Evolutionary conservation across 2,888 invertebrate species (phyloP).

Genomic region (Trisateles emortualis): DNA sequence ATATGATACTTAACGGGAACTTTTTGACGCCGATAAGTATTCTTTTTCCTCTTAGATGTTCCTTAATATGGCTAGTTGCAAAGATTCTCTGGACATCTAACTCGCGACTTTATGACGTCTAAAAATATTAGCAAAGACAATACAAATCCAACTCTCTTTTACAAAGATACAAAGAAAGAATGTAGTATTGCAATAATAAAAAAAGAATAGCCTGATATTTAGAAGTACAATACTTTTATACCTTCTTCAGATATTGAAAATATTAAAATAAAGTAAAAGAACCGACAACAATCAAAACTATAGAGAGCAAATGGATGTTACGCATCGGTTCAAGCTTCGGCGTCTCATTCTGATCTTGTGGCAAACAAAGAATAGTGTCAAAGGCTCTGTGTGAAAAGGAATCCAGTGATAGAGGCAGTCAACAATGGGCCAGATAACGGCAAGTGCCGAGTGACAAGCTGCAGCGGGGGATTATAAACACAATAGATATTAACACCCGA

Average conservation of each 20-base stretch:
- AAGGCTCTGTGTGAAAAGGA: conserved; percentile 84
- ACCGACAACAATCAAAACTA: conserved; percentile 60
- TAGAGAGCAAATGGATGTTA: conserved; percentile 67
- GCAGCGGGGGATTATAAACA: conserved; percentile 31
- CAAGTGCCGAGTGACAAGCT: conserved; percentile 41
- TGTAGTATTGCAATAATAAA: conserved; percentile 5
- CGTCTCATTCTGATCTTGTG: conserved; percentile 82
- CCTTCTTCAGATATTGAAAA: conserved; percentile 24
- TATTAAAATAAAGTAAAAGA: conserved; percentile 49
- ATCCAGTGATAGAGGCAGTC: conserved; percentile 86
- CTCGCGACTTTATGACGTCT: too few species aligned
- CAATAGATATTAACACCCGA: too few species aligned
- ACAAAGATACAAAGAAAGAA: too few species aligned
- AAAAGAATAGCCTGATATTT: conserved; percentile 2
- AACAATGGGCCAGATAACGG: conserved; percentile 81
- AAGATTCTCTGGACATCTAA: too few species aligned
- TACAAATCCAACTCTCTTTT: too few species aligned
- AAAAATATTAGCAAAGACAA: too few species aligned
- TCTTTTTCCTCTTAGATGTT: too few species aligned
- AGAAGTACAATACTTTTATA: conserved; percentile 3
- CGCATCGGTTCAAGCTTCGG: conserved; percentile 76
- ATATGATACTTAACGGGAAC: too few species aligned
- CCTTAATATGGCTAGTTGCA: too few species aligned
- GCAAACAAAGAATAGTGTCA: conserved; percentile 83
- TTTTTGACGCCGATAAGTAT: too few species aligned